These are phyloP conservation scores for Bhutanitis thaidina DNA, from an alignment of 2,888 invertebrate species.

Conservation along the genomic window DNA sequence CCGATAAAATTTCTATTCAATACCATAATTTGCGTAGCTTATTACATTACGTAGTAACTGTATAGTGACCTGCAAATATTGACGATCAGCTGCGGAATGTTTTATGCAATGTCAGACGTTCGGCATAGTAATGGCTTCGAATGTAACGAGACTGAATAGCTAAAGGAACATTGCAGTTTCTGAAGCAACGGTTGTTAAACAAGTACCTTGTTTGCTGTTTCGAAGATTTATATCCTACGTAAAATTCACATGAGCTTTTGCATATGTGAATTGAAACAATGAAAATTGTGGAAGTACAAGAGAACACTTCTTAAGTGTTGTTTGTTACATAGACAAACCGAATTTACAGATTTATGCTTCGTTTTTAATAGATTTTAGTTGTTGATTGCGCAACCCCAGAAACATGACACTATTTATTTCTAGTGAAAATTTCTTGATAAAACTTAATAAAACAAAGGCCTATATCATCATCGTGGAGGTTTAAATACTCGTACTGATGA, in stretches of 20 bases:
- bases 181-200: conserved; percentile 6
- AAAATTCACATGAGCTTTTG: background rate
- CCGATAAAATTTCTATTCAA: background rate
- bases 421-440: no score
- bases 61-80: conserved; percentile 40
- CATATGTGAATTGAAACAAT: background rate
- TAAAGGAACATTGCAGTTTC: conserved; percentile 8
- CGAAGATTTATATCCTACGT: conserved; percentile 7
- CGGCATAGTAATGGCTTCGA: conserved; percentile 31
- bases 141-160: conserved; percentile 6
- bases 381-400: no score
- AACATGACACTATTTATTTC: no score
- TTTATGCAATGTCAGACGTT: conserved; percentile 37
- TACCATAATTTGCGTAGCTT: background rate
- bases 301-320: no score
- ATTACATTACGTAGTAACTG: background rate
- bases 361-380: no score
- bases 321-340: no score
- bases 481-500: no score
- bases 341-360: no score
- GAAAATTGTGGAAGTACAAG: no score
- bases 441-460: no score
- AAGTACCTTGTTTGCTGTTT: conserved; percentile 1
- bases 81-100: conserved; percentile 34
- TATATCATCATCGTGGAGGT: no score